Conservation (phyloP, 1,140 invertebrate species). For the Gonatopus flavifemur region DNA sequence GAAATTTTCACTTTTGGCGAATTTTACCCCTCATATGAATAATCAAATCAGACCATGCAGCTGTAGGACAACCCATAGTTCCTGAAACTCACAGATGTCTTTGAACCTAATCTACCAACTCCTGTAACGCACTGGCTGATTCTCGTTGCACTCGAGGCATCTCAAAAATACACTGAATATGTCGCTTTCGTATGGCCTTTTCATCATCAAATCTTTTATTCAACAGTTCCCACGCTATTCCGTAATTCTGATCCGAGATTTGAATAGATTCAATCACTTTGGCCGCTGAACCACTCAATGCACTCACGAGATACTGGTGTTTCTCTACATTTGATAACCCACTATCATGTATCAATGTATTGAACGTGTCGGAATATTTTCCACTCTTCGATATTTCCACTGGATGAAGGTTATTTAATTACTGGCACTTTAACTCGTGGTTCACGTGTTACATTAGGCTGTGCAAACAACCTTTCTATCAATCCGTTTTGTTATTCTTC, state of each 20-base stretch:
- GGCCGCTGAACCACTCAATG: constrained; percentile 14
- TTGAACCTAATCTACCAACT: too few species aligned
- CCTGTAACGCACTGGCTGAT: too few species aligned
- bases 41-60: constrained; percentile 14
- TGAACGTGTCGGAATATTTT: constrained; percentile 22
- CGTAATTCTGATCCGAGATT: constrained; percentile 21
- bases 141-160: constrained; percentile 15
- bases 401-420: too few species aligned
- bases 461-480: too few species aligned
- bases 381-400: too few species aligned
- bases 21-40: too few species aligned
- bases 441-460: too few species aligned
- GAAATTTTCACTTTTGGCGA: too few species aligned
- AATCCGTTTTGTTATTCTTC: too few species aligned
- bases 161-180: constrained; percentile 21
- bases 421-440: too few species aligned
- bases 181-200: constrained; percentile 22
- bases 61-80: too few species aligned
- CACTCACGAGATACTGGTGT: constrained; percentile 13
- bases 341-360: constrained; percentile 15
- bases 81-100: too few species aligned
- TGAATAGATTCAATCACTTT: constrained; percentile 20
- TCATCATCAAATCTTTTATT: constrained; percentile 22
- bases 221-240: constrained; percentile 23
- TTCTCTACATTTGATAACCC: constrained; percentile 14